Base-by-base conservation (phyloP, 2,113 vertebrate species). In the Scopus umbretta region DNA sequence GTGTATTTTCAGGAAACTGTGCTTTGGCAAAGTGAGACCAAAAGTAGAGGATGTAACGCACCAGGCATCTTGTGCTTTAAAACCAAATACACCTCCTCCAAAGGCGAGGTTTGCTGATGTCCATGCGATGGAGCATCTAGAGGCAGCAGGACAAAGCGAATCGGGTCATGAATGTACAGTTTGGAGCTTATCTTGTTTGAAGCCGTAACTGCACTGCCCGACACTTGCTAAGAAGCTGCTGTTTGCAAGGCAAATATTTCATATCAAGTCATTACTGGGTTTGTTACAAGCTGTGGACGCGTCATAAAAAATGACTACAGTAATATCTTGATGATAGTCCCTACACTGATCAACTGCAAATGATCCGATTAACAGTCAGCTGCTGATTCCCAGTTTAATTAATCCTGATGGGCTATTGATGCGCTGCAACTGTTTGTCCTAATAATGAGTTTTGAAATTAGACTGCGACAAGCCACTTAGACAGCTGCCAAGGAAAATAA, bases 321-420 rank as follows among this genome's bases (percentile, higher is more conserved):
- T 94, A 88, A 96, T 93, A 97, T 97, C 90, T 91, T 95, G 96
- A 97, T 97, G 91, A 80, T 97, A 97, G 98, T 98, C 98, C 98
- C 97, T 97, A 91, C 97, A 97, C 98, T 96, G 97, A 98, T 98
- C 98, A 98, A 98, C 97, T 98, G 98, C 97, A 97, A 98, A 98
- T 98, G 97, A 99, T 98, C 98, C 98, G 98, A 98, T 98, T 99
- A 99, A 99, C 98, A 98, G 98, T 99, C 98, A 99, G 98, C 98
- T 98, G 98, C 99, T 98, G 98, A 98, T 98, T 99, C 98, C 98
- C 98, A 98, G 98, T 98, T 99, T 99, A 99, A 99, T 99, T 99
- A 99, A 99, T 99, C 98, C 98, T 99, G 99, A 99, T 99, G 98
- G 98, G 98, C 98, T 99, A 99, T 99, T 99, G 99, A 99, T 98